Conservation (phyloP, 2,113 vertebrate genomes). For the Chaetodon auriga region DNA sequence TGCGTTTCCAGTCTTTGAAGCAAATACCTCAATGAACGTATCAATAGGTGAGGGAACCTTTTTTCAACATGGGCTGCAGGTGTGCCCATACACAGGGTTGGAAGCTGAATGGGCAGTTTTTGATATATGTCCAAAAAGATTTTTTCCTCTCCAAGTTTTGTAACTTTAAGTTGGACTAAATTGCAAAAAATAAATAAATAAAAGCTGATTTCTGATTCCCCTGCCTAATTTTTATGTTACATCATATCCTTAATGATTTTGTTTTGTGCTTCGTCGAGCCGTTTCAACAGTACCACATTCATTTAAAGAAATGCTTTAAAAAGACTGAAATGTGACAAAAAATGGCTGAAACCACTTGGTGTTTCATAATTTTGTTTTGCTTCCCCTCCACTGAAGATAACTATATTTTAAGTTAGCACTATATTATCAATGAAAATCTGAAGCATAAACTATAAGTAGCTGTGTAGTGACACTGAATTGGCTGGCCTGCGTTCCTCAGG, state of each 20-base stretch:
- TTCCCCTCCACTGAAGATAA: not conserved
- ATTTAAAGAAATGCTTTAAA: not conserved
- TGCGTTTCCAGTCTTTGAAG: not conserved
- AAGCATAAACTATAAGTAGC: not conserved
- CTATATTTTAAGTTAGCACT: not conserved
- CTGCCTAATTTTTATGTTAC: not conserved
- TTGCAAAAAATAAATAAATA: no score
- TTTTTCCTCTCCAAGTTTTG: no score
- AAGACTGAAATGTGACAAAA: not conserved
- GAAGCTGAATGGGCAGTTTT: not conserved
- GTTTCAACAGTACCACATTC: not conserved
- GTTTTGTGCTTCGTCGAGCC: not conserved
- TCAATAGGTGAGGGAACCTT: not conserved
- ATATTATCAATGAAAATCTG: not conserved
- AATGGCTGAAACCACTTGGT: not conserved
- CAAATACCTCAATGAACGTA: not conserved
- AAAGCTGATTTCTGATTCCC: not conserved
- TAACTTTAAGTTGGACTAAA: no score
- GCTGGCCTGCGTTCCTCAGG: not conserved
- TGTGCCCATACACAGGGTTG: not conserved
- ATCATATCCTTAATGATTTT: not conserved
- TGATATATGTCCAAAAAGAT: not conserved
- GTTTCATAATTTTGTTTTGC: not conserved
- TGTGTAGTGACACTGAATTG: not conserved
- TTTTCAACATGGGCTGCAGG: not conserved